phyloP scores from a whole-genome alignment of 2,797 vertebrate genomes.

The Labroides dimidiatus region DNA sequence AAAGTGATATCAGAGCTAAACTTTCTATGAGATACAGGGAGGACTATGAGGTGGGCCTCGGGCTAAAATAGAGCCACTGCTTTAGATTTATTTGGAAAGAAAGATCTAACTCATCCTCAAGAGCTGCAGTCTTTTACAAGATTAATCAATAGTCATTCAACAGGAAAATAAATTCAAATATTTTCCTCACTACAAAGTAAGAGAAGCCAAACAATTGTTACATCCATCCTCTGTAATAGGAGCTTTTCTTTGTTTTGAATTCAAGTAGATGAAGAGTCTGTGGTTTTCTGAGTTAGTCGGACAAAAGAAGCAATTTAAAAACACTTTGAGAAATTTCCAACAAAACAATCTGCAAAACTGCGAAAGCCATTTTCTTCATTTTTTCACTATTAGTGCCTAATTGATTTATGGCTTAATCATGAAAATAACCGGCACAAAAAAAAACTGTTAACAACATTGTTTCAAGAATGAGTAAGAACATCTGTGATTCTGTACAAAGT shows the following conservation, averaged over 20 bases:
- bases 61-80: neutral
- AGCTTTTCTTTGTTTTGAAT: neutral
- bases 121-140: neutral
- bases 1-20: constrained; percentile 39
- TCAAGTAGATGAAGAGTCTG: neutral
- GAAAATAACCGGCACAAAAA: neutral
- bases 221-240: neutral
- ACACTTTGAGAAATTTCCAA: neutral
- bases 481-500: neutral
- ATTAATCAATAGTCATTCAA: neutral
- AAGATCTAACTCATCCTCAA: neutral
- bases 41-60: neutral
- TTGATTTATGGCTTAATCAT: neutral
- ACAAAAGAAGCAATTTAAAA: neutral
- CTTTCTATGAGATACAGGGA: neutral
- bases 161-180: neutral
- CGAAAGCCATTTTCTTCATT: neutral
- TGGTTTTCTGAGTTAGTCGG: neutral
- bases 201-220: neutral
- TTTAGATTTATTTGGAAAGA: constrained; percentile 7
- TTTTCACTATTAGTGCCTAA: neutral
- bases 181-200: neutral
- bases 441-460: neutral
- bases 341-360: neutral
- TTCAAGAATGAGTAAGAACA: constrained; percentile 6